Evolutionary conservation across 2,113 vertebrate species (phyloP).

Genomic region (cattle (Bos taurus)): DNA sequence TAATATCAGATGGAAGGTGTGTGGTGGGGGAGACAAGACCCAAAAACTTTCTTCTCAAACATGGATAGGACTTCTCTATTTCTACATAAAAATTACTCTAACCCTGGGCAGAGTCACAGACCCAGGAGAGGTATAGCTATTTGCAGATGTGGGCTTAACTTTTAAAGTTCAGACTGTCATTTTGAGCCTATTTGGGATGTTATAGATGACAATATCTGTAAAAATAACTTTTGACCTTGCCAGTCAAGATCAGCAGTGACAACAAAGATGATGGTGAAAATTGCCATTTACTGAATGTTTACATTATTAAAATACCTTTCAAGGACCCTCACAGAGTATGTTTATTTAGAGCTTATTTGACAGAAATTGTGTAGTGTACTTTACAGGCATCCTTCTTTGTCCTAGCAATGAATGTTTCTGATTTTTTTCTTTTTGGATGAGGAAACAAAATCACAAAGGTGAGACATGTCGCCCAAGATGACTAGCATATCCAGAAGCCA

Average conservation of each 20-base stretch:
- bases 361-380: background rate
- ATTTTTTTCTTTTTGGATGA: background rate
- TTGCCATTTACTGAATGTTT: background rate
- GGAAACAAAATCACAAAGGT: background rate
- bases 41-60: background rate
- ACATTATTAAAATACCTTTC: background rate
- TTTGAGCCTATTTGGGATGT: background rate
- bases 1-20: background rate
- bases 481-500: background rate
- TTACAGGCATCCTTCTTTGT: background rate
- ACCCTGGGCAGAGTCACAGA: background rate
- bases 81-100: background rate
- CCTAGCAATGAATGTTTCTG: background rate
- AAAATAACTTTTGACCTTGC: background rate
- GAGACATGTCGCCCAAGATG: background rate
- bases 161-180: background rate
- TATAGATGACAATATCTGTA: background rate
- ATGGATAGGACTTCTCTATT: background rate
- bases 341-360: background rate
- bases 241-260: background rate
- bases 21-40: background rate
- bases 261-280: background rate
- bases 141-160: background rate
- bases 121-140: background rate
- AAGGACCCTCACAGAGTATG: background rate